Base-by-base conservation (phyloP, 2,113 vertebrate genomes). In the Eidolon helvum region DNA sequence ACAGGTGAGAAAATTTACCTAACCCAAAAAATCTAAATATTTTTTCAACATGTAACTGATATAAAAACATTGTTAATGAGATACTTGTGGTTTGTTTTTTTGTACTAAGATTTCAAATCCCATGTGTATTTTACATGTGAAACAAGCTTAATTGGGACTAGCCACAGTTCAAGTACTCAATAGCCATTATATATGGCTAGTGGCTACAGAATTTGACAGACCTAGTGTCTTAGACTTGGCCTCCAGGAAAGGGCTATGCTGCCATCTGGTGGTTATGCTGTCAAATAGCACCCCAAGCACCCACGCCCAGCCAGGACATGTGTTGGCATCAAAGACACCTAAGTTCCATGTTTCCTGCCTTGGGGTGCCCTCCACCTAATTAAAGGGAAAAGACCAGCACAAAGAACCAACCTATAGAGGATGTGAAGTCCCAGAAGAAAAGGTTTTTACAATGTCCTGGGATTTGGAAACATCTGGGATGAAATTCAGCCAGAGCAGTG, bases 261-360 rank as follows among this genome's bases (percentile, higher is more conserved):
- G 79, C 93, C 93, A 90, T 43, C 97, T 97, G 30, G 55, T 95
- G 95, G 91, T 80, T 4, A 22, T 2, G 33, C 55, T 0, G 0
- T 83, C 40, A 94, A 55, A 93, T 28, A 94, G 61, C 80, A 48
- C 1, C 22, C 33, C 5, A 21, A 28, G 18, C 30, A 8, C 35
- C 38, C 48, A 10, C 11, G 16, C 43, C 30, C 16, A 5, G 6
- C 38, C 9, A 8, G 45, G 59, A 0, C 22, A 10, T 66, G 18
- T 8, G 11, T 26, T 6, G 10, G 21, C 61, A 26, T 40, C 2
- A 22, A 91, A 63, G 11, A 18, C 61, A n/a, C 18, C n/a, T 2
- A 77, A 53, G 21, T 90, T n/a, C 43, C 4, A 16, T 63, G 48
- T n/a, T 93, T 63, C 16, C 30, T 69, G 26, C 6, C 33, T 50